Evolutionary conservation across 1,140 invertebrate species (phyloP), one percentile per base, ranked within the genome.

Genomic region (Drosophila prosaltans): DNA sequence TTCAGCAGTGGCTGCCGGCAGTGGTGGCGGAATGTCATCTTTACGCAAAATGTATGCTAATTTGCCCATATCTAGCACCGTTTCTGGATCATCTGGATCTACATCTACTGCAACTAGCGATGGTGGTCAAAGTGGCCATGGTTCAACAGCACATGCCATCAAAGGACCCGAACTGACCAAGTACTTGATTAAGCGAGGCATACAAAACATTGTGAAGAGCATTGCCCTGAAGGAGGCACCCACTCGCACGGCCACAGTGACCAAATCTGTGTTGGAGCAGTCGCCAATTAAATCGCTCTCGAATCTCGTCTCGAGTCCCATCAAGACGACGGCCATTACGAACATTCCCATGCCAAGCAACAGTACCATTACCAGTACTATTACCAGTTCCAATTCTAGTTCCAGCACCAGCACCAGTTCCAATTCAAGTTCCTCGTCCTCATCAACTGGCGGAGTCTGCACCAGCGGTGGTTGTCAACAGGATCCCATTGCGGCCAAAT

Each of bases 231-330:
- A 75, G 45, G 79, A 91, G 24, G 57, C 80, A 1, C 65, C 62
- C 30, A 26, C 57, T 36, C 32, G 32, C 32, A 43, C n/a, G 24
- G 16, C 26, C 41, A 43, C 65, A 59, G 30, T 10, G 24, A 64
- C 58, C 36, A 74, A 81, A 9, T 21, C 78, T 77, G 81, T 62
- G 72, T 90, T 70, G 92, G 94, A 94, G 69, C 94, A 94, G 70
- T 94, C 94, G 21, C 94, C 94, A 30, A 94, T 94, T 21, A 94
- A 94, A 86, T 94, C 94, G 71, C 91, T 94, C 43, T 94, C 94
- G 66, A 94, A 94, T 91, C 92, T 94, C 72, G 94, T 94, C 30
- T 94, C 94, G 72, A 94, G 94, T 90, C 94, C 94, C 62, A 93
- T 94, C 54, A 93, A 94, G 72, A 86, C 91, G 45, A 89, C 91